A percentile compares a stretch with the other conserved stretches of the same genome.
Conservation (phyloP, 1,140 invertebrate genomes). For the Cardiocondyla obscurior region DNA sequence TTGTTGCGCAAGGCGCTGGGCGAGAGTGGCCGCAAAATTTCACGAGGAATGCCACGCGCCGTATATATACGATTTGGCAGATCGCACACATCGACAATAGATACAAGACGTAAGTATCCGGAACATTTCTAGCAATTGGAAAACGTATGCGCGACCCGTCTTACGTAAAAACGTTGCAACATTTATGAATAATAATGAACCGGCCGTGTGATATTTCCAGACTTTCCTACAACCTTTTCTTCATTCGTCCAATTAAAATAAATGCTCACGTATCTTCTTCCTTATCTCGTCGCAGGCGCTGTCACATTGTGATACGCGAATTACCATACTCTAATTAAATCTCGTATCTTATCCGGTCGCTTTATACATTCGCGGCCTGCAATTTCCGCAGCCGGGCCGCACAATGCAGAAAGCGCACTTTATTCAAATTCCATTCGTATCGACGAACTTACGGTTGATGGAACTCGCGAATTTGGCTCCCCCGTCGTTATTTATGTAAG, state of each 20-base stretch:
- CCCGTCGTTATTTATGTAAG: conserved; percentile 51
- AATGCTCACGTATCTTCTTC: background rate
- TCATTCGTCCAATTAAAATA: background rate
- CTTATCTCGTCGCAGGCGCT: background rate
- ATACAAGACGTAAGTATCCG: background rate
- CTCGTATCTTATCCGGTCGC: background rate
- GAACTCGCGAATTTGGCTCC: background rate
- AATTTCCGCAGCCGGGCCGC: too few species aligned
- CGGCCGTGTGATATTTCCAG: background rate
- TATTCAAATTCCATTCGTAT: conserved; percentile 7
- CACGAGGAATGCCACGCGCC: conserved; percentile 9
- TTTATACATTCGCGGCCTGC: too few species aligned
- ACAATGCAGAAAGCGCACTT: background rate
- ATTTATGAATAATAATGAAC: background rate
- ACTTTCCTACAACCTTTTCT: background rate
- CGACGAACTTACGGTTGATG: conserved; percentile 33
- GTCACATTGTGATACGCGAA: background rate
- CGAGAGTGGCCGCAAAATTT: conserved; percentile 30
- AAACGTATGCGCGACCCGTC: background rate
- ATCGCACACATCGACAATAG: conserved; percentile 46
- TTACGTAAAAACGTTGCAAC: background rate
- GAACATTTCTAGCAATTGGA: conserved; percentile 21
- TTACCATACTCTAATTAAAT: background rate
- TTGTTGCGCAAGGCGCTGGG: conserved; percentile 56
- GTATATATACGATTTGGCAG: conserved; percentile 53